Evolutionary conservation across 2,797 vertebrate species (phyloP).

Genomic region (Tadarida brasiliensis): DNA sequence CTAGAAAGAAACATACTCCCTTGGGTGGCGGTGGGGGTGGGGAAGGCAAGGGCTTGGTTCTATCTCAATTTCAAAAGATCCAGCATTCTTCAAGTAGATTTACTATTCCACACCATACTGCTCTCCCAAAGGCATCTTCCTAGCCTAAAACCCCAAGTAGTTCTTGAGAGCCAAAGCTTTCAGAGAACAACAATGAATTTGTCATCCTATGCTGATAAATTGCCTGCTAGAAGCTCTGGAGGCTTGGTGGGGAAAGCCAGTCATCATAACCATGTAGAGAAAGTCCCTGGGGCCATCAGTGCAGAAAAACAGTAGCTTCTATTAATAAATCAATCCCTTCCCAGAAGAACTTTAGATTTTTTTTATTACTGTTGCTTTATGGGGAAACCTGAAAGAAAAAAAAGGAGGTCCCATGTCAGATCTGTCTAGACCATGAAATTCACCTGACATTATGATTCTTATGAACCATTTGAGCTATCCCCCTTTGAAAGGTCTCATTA

Average conservation of each 20-base stretch:
- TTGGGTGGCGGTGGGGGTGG: neutral
- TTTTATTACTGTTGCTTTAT: conserved; percentile 80
- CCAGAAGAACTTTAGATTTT: conserved; percentile 81
- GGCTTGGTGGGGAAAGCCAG: conserved; percentile 74
- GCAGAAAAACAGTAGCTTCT: conserved; percentile 78
- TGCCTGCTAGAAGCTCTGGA: conserved; percentile 71
- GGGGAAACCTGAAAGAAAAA: conserved; percentile 59
- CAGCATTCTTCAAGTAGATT: conserved; percentile 32
- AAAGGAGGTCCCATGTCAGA: conserved; percentile 81
- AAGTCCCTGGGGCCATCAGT: conserved; percentile 72
- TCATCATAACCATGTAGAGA: conserved; percentile 68
- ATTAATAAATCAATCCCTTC: conserved; percentile 83
- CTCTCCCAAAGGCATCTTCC: conserved; percentile 65
- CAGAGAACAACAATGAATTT: conserved; percentile 84
- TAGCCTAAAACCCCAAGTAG: conserved; percentile 51
- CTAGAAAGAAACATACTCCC: conserved; percentile 40
- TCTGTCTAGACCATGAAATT: conserved; percentile 89
- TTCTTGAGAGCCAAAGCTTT: conserved; percentile 69
- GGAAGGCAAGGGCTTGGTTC: neutral
- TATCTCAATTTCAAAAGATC: conserved; percentile 47
- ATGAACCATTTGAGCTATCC: conserved; percentile 81
- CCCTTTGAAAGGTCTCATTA: conserved; percentile 87
- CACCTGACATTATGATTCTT: conserved; percentile 88
- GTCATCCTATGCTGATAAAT: conserved; percentile 76
- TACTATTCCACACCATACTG: conserved; percentile 41